These are phyloP conservation scores for Oscheius sp. DNA, from an alignment of 2,888 invertebrate genomes.

Conservation along the genomic window DNA sequence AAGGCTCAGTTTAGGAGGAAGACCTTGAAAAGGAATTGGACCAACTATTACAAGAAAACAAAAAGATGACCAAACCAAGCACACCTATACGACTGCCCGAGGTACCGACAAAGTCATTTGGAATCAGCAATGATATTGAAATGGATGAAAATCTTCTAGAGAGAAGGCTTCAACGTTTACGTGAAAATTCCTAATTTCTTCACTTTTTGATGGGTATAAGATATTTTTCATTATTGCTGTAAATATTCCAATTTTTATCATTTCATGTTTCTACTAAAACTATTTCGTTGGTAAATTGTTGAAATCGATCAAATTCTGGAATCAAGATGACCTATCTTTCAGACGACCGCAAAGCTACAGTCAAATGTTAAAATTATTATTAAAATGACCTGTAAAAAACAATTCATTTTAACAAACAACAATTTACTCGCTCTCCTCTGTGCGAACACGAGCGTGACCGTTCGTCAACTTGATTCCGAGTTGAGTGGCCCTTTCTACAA, in stretches of 20 bases:
- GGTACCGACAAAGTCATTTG: conserved; percentile 21
- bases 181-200: conserved; percentile 18
- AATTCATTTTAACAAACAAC: conserved; percentile 60
- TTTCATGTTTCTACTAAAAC: neutral
- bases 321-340: neutral
- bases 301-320: neutral
- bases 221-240: neutral
- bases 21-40: conserved; percentile 48
- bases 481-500: conserved; percentile 90
- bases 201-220: too few species aligned
- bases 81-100: conserved; percentile 14
- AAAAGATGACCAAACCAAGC: neutral
- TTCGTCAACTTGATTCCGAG: conserved; percentile 94
- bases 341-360: too few species aligned
- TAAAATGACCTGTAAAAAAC: too few species aligned
- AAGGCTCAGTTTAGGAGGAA: conserved; percentile 25
- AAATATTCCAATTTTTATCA: too few species aligned
- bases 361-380: too few species aligned
- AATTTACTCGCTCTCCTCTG: conserved; percentile 95
- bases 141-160: conserved; percentile 17
- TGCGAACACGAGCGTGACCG: conserved; percentile 91
- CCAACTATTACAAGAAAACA: conserved; percentile 34
- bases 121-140: conserved; percentile 14
- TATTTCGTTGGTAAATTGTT: neutral
- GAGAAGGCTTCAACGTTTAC: conserved; percentile 5